Evolutionary conservation across 2,797 vertebrate species (phyloP).

Genomic region (Loriculus beryllinus): DNA sequence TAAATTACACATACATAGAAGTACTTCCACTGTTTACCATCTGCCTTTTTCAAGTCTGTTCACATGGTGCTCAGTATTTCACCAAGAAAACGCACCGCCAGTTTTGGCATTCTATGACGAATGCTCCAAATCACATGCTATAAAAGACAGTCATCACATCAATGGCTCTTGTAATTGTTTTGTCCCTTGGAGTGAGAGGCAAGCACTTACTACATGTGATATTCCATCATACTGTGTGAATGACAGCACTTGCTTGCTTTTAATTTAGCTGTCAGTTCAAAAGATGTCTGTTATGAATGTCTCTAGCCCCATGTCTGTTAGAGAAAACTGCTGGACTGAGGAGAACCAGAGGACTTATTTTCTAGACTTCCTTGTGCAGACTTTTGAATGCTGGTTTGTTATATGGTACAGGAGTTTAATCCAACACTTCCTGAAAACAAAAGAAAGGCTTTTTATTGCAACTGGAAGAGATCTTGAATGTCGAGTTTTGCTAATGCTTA

Average conservation of each 20-base stretch:
- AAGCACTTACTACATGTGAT: constrained; percentile 62
- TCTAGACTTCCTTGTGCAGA: not conserved
- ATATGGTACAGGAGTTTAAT: not conserved
- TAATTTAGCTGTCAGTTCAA: constrained; percentile 64
- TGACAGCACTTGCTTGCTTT: constrained; percentile 54
- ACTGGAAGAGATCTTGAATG: not conserved
- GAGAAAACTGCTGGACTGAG: constrained; percentile 4
- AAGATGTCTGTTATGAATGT: constrained; percentile 48
- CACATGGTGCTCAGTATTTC: constrained; percentile 58
- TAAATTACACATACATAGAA: constrained; percentile 65
- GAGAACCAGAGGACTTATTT: not conserved
- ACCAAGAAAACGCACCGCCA: constrained; percentile 57
- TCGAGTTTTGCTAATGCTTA: not conserved
- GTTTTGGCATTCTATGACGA: constrained; percentile 64
- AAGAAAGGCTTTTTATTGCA: not conserved
- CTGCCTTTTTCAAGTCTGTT: constrained; percentile 65
- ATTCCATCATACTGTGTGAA: constrained; percentile 59
- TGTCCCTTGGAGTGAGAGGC: constrained; percentile 66
- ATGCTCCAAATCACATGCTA: constrained; percentile 61
- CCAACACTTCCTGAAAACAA: not conserved
- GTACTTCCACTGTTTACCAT: constrained; percentile 63
- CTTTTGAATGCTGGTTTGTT: not conserved
- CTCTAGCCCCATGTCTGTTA: constrained; percentile 30
- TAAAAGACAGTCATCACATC: constrained; percentile 62
- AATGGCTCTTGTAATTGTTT: constrained; percentile 61